Conservation (phyloP, 2,888 invertebrate species). For the Drosophila suboccidentalis region DNA sequence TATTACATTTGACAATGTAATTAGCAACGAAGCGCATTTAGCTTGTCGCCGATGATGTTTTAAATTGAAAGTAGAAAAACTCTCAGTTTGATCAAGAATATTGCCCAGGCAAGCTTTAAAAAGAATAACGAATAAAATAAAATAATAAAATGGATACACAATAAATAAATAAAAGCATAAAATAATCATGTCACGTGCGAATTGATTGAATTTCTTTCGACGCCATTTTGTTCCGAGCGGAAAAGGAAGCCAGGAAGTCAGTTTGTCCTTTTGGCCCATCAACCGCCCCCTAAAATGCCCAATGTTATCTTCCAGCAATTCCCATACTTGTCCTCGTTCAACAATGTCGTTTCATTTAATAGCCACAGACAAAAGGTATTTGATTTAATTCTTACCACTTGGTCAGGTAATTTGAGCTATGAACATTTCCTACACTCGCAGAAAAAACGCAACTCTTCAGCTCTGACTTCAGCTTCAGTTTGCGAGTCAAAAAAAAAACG, state of each 20-base stretch:
- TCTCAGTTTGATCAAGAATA: slow-evolving; percentile 25
- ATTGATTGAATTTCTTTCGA: slow-evolving; percentile 80
- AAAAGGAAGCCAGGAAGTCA: slow-evolving; percentile 13
- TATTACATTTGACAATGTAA: background rate
- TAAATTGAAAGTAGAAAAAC: slow-evolving; percentile 7
- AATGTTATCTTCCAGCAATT: slow-evolving; percentile 20
- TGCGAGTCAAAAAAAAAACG: background rate
- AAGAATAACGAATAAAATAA: slow-evolving; percentile 25
- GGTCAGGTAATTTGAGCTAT: slow-evolving; percentile 72
- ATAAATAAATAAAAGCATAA: slow-evolving; percentile 77
- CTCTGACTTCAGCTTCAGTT: background rate
- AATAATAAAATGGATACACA: slow-evolving; percentile 61
- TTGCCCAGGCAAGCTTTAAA: slow-evolving; percentile 24
- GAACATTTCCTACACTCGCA: slow-evolving; percentile 34
- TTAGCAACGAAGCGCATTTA: slow-evolving; percentile 12
- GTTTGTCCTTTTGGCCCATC: slow-evolving; percentile 26
- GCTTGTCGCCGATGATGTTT: slow-evolving; percentile 7
- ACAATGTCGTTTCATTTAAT: slow-evolving; percentile 57
- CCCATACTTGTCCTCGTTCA: slow-evolving; percentile 16
- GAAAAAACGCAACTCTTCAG: slow-evolving; percentile 17
- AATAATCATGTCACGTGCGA: slow-evolving; percentile 84
- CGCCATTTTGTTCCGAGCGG: slow-evolving; percentile 63
- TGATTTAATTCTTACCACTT: slow-evolving; percentile 75
- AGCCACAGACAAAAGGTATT: slow-evolving; percentile 74
- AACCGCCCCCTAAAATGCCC: slow-evolving; percentile 6